These are phyloP conservation scores for Pheosia gnoma DNA, from an alignment of 2,888 invertebrate species.

Conservation along the genomic window DNA sequence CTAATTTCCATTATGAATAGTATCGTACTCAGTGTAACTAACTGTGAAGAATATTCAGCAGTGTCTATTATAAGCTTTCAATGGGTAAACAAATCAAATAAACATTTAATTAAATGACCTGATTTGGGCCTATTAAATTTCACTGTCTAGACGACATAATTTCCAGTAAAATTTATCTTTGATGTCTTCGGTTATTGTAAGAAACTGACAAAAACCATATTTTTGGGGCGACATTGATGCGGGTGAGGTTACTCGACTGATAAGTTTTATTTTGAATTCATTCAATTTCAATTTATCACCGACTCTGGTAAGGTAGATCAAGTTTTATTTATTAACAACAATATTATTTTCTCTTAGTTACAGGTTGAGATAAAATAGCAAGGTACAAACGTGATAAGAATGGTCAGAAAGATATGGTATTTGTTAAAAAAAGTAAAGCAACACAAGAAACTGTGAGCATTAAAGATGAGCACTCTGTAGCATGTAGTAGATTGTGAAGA, in stretches of 20 bases:
- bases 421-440: no score
- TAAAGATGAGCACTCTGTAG: no score
- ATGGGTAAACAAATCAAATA: constrained; percentile 5
- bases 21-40: no score
- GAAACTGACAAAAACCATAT: neutral
- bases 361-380: no score
- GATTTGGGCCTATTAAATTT: neutral
- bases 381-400: no score
- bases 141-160: neutral
- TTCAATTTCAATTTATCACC: neutral
- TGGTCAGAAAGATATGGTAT: no score
- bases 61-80: neutral
- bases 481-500: no score
- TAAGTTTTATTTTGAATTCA: neutral
- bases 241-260: neutral
- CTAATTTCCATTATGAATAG: no score
- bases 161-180: neutral
- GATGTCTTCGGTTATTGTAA: neutral
- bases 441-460: no score
- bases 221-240: neutral
- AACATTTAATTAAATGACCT: constrained; percentile 4
- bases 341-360: no score
- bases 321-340: neutral
- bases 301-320: neutral
- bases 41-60: no score